Evolutionary conservation across 2,888 invertebrate genomes (phyloP), one percentile per base, ranked within the genome.

Genomic region (Drosophila ochracea): DNA sequence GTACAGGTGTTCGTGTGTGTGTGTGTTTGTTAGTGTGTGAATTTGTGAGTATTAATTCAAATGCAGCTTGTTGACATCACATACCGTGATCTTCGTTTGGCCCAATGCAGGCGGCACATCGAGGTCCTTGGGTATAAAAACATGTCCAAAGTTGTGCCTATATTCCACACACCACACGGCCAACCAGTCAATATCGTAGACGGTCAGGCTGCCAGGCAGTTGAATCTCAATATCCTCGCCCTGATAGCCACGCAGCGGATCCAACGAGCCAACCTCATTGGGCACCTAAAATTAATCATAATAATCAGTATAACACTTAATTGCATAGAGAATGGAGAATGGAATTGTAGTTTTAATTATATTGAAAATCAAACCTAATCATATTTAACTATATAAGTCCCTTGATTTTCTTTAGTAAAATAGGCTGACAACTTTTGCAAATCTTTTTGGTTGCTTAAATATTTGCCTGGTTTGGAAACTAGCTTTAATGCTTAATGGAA

Each of bases 221-320:
- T 97, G 97, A 83, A 98, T 96, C 94, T 98, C 98, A 72, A 98
- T 97, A 93, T 98, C 98, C 92, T 98, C 97, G 6, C 98, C 98
- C 91, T 97, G 96, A 93, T 98, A 98, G 7, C 97, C 97, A 10
- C 96, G 95, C 47, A 98, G 94, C 0, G 97, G 97, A 72, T 96
- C 95, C 61, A 96, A 92, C 43, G 97, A 97, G 66, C 97, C 97
- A 93, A 97, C 95, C 93, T 98, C 98, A 93, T 98, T 98, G 59
- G 98, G 97, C 0, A 98, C 97, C 95, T 95, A 83, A 10, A 60
- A 58, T 54, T 4, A 28, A 11, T 50, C 1, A 28, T 41, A 10
- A 39, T n/a, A 25, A 16, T 25, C 25, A 41, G n/a, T 1, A 39
- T 16, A 19, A 39, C 39, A 9, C 9, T 19, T 39, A 19, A 39